Evolutionary conservation across 2,797 vertebrate genomes (phyloP).

Genomic region (Poecilia velifera): DNA sequence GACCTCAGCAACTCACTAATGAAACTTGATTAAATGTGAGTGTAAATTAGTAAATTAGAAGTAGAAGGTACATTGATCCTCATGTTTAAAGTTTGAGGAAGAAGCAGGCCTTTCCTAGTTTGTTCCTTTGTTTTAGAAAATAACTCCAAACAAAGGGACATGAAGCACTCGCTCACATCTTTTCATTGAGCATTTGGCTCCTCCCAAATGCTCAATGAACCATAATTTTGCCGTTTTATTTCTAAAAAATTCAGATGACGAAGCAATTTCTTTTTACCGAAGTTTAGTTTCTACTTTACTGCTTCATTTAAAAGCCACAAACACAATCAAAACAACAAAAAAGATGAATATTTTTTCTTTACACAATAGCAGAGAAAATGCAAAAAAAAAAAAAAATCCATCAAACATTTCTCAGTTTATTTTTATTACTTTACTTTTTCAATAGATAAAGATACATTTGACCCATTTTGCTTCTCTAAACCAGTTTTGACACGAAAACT

Average conservation of each 20-base stretch:
- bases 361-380: neutral
- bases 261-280: neutral
- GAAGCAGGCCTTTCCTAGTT: neutral
- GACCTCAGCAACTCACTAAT: neutral
- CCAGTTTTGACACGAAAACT: neutral
- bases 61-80: neutral
- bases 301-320: neutral
- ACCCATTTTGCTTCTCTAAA: neutral
- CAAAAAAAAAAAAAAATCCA: no score
- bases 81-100: neutral
- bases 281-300: neutral
- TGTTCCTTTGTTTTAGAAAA: neutral
- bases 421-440: neutral
- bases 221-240: neutral
- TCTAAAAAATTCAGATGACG: neutral
- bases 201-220: neutral
- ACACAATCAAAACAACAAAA: neutral
- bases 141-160: neutral
- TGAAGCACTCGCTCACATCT: neutral
- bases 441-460: neutral
- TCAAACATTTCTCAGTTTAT: neutral
- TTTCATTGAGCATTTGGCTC: neutral
- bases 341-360: neutral
- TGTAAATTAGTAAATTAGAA: neutral
- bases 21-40: neutral